Conservation (phyloP, 2,888 invertebrate genomes). For the Morpho helenor region DNA sequence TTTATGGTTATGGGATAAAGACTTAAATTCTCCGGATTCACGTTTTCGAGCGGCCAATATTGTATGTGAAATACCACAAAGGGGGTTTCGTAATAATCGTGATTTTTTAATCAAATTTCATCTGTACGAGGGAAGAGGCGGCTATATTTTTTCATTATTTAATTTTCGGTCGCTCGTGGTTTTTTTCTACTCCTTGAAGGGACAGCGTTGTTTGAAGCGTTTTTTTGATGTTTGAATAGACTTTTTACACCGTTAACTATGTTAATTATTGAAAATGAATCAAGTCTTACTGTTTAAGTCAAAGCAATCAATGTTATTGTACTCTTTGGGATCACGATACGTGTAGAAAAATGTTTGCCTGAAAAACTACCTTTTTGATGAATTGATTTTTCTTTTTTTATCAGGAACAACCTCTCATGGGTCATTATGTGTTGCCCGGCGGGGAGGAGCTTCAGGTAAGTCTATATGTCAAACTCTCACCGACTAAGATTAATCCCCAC, state of each 20-base stretch:
- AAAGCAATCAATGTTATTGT: too few species aligned
- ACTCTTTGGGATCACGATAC: too few species aligned
- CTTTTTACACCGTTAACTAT: constrained; percentile 37
- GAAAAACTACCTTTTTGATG: too few species aligned
- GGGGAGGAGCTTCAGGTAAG: too few species aligned
- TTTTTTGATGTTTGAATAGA: constrained; percentile 53
- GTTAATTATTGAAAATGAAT: too few species aligned
- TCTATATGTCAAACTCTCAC: too few species aligned
- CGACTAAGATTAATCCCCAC: too few species aligned
- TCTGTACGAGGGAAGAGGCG: constrained; percentile 75
- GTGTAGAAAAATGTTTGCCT: too few species aligned
- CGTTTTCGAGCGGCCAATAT: constrained; percentile 30
- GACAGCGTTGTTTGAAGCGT: constrained; percentile 69
- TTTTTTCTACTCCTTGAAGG: constrained; percentile 66
- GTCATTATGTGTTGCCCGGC: too few species aligned
- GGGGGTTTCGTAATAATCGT: constrained; percentile 77
- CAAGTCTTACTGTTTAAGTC: too few species aligned
- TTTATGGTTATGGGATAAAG: constrained; percentile 30
- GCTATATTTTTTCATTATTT: constrained; percentile 79
- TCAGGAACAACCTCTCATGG: too few species aligned
- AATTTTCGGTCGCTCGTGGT: constrained; percentile 72
- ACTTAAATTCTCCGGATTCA: constrained; percentile 22
- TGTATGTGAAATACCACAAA: constrained; percentile 51
- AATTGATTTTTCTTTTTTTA: too few species aligned
- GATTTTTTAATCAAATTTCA: constrained; percentile 81